Evolutionary conservation across 2,113 vertebrate genomes (phyloP), one percentile per base, ranked within the genome.

Genomic region (Nerophis ophidion): DNA sequence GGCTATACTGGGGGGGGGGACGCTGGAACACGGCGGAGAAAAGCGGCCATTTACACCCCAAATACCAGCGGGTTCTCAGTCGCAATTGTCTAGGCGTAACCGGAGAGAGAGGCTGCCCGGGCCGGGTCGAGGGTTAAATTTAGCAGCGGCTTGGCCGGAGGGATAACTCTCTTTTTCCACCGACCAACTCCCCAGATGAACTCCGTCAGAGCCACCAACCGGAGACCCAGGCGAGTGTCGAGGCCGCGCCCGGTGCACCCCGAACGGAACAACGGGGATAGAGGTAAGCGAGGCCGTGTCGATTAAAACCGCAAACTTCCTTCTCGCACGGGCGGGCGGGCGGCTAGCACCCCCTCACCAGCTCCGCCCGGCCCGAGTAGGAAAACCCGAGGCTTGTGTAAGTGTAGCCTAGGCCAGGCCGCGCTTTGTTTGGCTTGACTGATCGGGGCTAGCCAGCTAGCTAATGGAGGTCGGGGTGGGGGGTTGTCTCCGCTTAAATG

Each of bases 221-320:
- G 95, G 91, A 96, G 95, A 96, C 94, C 94, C 90, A 94, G 95
- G 94, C 94, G 95, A 96, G 93, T 97, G 92, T 97, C 94, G 92
- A 96, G 95, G 95, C 95, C 94, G 95, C 95, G 95, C 95, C 95
- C 95, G 94, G 94, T 94, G 90, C 95, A 95, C 90, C 94, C 92
- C 89, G 92, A 95, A 87, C 92, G 91, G 87, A 94, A 94, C 91
- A 92, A 93, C 92, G 92, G 90, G 81, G 94, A 95, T 79, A 91
- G 93, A 94, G 93, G 94, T 95, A 89, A 92, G 90, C 52, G 6
- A 66, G 60, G 66, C 66, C 74, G 1, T 48, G 16, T 66, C 10
- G n/a, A 19, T 70, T 62, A 26, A n/a, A 26, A 45, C 13, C 8
- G 54, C 55, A 11, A 14, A 13, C 11, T 26, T 26, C 26, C 26